Evolutionary conservation across 2,888 invertebrate genomes (phyloP), one percentile per base, ranked within the genome.

Genomic region (Drosophila parthenogenetica): DNA sequence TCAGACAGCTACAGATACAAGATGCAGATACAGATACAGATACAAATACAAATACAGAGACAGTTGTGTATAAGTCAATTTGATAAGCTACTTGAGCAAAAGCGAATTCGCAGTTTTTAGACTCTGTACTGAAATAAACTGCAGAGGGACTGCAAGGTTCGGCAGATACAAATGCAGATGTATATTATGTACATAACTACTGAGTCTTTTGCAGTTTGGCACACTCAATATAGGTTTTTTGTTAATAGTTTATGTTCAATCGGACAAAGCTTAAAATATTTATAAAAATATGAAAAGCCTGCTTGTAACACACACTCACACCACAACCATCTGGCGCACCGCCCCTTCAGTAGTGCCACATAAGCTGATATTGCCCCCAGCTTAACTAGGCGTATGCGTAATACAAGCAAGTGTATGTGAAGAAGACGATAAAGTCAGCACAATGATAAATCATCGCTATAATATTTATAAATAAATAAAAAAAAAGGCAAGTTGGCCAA

Each of bases 381-480:
- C 70, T 69, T 75, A 71, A 78, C 87, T 76, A 84, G 89, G 78
- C 89, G 89, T 84, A 84, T 84, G 79, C 66, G 76, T 79, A 77
- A 86, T 79, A 69, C 68, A 60, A 69, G 37, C 58, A 51, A 53
- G 17, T 37, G 11, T 14, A 51, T 72, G 72, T 81, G 74, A 65
- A 57, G 58, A 17, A 62, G 46, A 66, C 69, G 81, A 89, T 89
- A 89, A 86, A 88, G 89, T 88, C 83, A 85, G 77, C 71, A 73
- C 67, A 72, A 83, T 85, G 85, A 89, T 89, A 89, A 90, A 90
- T 89, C 89, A 89, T 83, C 64, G 79, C 76, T 80, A 67, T 71
- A 74, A 79, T 72, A 75, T 80, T 74, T 81, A 70, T 74, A 69
- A 80, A 74, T 13, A 13, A 13, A 11, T 35, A 64, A 65, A 55